Percentiles rank a stretch among this genome's conserved stretches.
Evolutionary conservation across 2,113 vertebrate genomes (phyloP).

Genomic region (Illadopsis cleaveri): DNA sequence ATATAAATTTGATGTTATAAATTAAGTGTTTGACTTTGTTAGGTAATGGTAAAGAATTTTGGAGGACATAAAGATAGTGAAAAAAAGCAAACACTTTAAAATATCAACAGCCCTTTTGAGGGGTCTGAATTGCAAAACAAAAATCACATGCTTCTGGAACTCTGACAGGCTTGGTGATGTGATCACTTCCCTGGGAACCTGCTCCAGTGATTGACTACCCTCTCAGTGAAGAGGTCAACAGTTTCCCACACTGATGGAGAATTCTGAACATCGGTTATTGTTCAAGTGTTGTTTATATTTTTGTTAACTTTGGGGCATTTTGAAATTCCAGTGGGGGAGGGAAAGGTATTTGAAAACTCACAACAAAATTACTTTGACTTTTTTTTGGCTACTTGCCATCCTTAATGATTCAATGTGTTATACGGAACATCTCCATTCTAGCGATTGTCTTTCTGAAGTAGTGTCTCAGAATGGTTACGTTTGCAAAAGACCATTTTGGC

Average conservation of each 20-base stretch:
- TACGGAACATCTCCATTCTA: neutral
- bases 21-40: neutral
- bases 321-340: neutral
- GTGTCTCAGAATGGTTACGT: neutral
- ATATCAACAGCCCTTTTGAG: neutral
- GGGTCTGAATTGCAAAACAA: neutral
- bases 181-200: neutral
- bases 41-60: neutral
- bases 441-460: neutral
- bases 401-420: neutral
- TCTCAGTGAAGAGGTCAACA: neutral
- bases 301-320: neutral
- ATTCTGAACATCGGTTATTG: neutral
- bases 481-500: neutral
- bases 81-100: neutral
- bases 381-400: neutral
- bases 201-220: neutral
- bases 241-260: neutral
- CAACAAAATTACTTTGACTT: neutral
- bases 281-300: neutral
- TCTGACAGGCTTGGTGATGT: neutral
- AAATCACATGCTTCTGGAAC: neutral
- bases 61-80: neutral
- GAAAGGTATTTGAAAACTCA: neutral
- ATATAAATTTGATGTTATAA: neutral